Evolutionary conservation across 2,888 invertebrate genomes (phyloP), one percentile per base, ranked within the genome.

Genomic region (Gastracanthus pulcherrimus): DNA sequence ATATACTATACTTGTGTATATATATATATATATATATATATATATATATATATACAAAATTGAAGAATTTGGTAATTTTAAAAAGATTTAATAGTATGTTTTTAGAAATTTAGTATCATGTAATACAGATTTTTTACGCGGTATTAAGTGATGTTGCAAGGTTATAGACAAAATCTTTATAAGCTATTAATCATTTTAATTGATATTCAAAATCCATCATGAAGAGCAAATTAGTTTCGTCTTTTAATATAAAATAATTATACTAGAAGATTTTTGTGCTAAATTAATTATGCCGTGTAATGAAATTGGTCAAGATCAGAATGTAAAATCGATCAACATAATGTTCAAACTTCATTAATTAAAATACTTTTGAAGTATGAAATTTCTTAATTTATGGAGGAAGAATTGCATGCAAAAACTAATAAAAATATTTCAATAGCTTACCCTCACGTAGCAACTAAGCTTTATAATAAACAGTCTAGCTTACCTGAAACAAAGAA

Each of bases 221-320:
- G 29, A 41, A 9, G 36, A 2, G 19, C 9, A 58, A 29, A 48
- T 69, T 55, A 71, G 55, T 41, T 72, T 58, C 71, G 7, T 72
- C 71, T 58, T 72, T 72, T 34, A 58, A 72, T 55, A n/a, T 71
- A 55, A 71, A 71, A 71, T 71, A 19, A 58, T 72, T 58, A 58
- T 3, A n/a, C 23, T n/a, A n/a, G 3, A 19, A 5, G 9, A 6
- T 72, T 58, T 71, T 71, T 26, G 41, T 16, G 38, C 9, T 0
- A 5, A 55, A 58, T 58, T 26, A 70, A 70, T 72, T 41, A 60
- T 29, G 41, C 38, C 16, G 16, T 13, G 4, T 71, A 58, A 72
- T 72, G 58, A 41, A 45, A 34, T 51, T 51, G 45, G 31, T 69
- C 48, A 69, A 69, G 58, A 58, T 58, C 38, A 16, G 31, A 51